phyloP scores from a whole-genome alignment of 2,888 invertebrate genomes.

The Drosophila sordidapex region DNA sequence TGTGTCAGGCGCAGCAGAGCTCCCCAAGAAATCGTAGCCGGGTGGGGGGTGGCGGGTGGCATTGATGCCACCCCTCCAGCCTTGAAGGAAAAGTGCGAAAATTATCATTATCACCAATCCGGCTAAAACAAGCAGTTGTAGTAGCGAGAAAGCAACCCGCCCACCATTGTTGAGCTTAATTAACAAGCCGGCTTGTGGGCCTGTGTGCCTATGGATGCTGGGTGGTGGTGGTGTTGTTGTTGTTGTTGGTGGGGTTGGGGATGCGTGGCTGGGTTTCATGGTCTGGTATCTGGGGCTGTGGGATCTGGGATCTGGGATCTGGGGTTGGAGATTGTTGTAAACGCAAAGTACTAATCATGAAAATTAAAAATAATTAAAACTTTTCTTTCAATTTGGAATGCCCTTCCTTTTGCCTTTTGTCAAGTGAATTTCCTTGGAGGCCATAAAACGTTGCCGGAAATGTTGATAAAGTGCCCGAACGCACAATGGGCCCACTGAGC shows the following conservation, averaged over 20 bases:
- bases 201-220: not conserved
- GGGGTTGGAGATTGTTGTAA: constrained; percentile 52
- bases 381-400: constrained; percentile 74
- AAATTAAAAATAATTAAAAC: constrained; percentile 83
- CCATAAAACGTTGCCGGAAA: constrained; percentile 68
- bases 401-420: constrained; percentile 42
- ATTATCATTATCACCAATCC: constrained; percentile 82
- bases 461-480: constrained; percentile 65
- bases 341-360: constrained; percentile 82
- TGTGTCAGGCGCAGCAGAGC: constrained; percentile 72
- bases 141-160: constrained; percentile 19
- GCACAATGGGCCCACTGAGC: constrained; percentile 30
- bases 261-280: constrained; percentile 6
- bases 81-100: constrained; percentile 75
- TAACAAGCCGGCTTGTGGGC: constrained; percentile 64
- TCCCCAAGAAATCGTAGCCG: constrained; percentile 24
- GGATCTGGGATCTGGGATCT: not conserved
- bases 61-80: constrained; percentile 2
- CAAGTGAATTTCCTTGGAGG: constrained; percentile 68
- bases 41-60: not conserved
- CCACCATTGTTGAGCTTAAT: constrained; percentile 82
- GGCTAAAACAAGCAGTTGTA: constrained; percentile 43
- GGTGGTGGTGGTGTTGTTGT: not conserved
- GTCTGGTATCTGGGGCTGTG: constrained; percentile 1
- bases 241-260: not conserved